Percentiles rank a stretch among this genome's conserved stretches.
Conservation (phyloP, 2,888 invertebrate genomes). For the Pyrrhosoma nymphula region DNA sequence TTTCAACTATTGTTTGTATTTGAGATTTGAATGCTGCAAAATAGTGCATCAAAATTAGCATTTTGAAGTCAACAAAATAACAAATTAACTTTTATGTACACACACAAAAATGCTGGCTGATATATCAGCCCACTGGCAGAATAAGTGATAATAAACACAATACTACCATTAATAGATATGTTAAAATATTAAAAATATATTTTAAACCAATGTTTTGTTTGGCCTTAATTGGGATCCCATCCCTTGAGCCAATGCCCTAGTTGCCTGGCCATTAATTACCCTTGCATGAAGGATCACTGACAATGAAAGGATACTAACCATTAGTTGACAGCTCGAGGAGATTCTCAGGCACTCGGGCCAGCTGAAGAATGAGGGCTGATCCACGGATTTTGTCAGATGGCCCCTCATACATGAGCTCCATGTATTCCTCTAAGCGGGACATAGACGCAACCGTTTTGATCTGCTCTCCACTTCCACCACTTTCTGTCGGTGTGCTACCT, state of each 20-base stretch:
- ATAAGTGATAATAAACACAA: no score
- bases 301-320: conserved; percentile 81
- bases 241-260: no score
- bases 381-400: conserved; percentile 88
- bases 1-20: no score
- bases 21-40: no score
- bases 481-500: conserved; percentile 77
- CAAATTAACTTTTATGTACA: no score
- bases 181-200: no score
- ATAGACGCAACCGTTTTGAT: conserved; percentile 82
- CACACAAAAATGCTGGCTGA: no score
- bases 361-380: conserved; percentile 92
- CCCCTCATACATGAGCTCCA: conserved; percentile 97
- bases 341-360: conserved; percentile 96
- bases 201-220: no score
- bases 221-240: neutral
- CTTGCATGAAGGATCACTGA: neutral
- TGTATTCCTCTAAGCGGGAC: conserved; percentile 94
- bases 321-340: conserved; percentile 95
- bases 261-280: no score
- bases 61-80: neutral
- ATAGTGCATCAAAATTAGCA: neutral
- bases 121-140: no score
- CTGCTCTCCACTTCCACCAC: conserved; percentile 74
- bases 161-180: no score